phyloP scores from a whole-genome alignment of 2,888 invertebrate genomes.

The Spilosoma lubricipeda region DNA sequence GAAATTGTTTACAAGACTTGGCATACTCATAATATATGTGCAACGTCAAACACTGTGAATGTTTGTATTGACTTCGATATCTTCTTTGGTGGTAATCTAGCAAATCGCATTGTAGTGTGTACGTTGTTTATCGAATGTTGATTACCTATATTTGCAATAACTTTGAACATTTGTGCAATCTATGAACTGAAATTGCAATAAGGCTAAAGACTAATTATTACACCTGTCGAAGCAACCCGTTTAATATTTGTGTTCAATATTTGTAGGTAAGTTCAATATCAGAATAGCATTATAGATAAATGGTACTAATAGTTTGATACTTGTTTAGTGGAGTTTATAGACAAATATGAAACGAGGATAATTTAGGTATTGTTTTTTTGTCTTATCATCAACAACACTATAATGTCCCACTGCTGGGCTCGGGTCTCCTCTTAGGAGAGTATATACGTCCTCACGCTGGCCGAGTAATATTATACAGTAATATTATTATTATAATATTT shows the following conservation, averaged over 20 bases:
- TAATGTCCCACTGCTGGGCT: too few species aligned
- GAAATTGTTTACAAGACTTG: constrained; percentile 20
- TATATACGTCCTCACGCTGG: too few species aligned
- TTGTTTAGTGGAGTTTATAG: not conserved
- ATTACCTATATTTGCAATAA: constrained; percentile 2
- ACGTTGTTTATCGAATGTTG: not conserved
- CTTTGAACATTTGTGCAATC: not conserved
- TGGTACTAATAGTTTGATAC: not conserved
- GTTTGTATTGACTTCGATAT: constrained; percentile 14
- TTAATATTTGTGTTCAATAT: not conserved
- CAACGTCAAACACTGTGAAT: constrained; percentile 19
- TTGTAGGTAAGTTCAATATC: not conserved
- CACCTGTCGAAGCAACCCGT: not conserved
- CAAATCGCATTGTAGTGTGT: not conserved
- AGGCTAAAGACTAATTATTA: constrained; percentile 4
- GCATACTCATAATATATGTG: constrained; percentile 8
- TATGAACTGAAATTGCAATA: not conserved
- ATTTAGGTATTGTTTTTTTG: too few species aligned
- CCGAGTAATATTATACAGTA: too few species aligned
- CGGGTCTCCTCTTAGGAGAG: too few species aligned
- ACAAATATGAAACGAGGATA: too few species aligned
- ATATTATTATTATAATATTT: too few species aligned
- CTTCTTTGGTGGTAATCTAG: constrained; percentile 22
- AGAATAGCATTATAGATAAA: not conserved
- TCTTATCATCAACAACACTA: too few species aligned